These are phyloP conservation scores for Bujurquina vittata DNA, from an alignment of 2,113 vertebrate genomes.

Conservation along the genomic window DNA sequence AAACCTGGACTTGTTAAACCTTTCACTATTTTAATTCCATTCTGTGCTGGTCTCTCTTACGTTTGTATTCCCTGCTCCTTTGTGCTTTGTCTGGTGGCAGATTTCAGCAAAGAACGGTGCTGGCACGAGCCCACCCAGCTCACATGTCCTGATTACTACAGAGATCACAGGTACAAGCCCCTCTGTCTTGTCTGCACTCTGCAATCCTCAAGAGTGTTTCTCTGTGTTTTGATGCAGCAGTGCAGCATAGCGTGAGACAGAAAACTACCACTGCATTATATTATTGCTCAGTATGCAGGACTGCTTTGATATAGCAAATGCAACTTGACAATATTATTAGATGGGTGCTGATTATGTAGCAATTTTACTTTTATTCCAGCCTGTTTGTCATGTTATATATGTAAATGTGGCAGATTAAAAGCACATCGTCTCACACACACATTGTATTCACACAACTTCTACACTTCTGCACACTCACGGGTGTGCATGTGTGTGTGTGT, in stretches of 20 bases:
- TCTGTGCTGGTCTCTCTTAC: neutral
- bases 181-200: neutral
- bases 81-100: conserved; percentile 69
- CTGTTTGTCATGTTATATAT: neutral
- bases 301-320: conserved; percentile 9
- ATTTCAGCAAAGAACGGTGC: conserved; percentile 93
- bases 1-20: neutral
- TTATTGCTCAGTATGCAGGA: neutral
- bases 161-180: conserved; percentile 89
- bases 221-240: conserved; percentile 18
- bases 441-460: neutral
- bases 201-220: neutral
- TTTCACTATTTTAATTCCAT: neutral
- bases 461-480: neutral
- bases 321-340: neutral
- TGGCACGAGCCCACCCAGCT: conserved; percentile 91
- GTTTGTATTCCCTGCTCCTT: neutral
- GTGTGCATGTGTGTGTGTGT: neutral
- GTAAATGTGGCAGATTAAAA: conserved; percentile 1
- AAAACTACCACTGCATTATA: neutral
- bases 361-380: neutral
- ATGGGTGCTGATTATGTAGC: neutral
- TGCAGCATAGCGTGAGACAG: conserved; percentile 16
- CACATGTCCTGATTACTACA: conserved; percentile 89
- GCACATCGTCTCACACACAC: neutral